Base-by-base conservation (phyloP, 2,888 invertebrate genomes). In the Troides aeacus region DNA sequence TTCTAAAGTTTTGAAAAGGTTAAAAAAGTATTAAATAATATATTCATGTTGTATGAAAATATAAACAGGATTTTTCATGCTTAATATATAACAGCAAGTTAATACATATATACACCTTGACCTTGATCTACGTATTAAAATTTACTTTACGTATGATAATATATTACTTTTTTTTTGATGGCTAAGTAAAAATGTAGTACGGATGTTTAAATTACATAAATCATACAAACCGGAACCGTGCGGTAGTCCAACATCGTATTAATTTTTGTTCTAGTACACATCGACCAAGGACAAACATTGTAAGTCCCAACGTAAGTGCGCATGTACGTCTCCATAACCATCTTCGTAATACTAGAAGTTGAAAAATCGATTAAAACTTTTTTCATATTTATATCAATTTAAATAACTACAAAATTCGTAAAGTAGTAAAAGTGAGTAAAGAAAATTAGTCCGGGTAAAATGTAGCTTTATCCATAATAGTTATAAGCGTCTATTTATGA, bases 61-160 rank as follows among this genome's bases (percentile, higher is more conserved):
- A 21, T 30, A 30, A 60, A 58, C 12, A 50, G 30, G 30, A 30
- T 30, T 30, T 30, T 30, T 30, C 30, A 30, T 5, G 5, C 3
- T 30, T 30, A n/a, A n/a, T n/a, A 30, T 30, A 5, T 30, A 3
- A 30, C 30, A 5, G 30, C 5, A 30, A 30, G 4, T 30, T 3
- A 30, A 5, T 30, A 30, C 30, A 30, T 2, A 3, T 5, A 30
- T 30, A 30, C 5, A 5, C 30, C 30, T 21, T 21, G 21, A 21
- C 21, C 3, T 58, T n/a, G 3, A 58, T 17, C n/a, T 21, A 64
- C 36, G 2, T 17, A 61, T 58, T 58, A 61, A 56, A 36, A 68
- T 72, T 71, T 66, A 79, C 79, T 59, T 30, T 30, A 30, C 30
- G 30, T 30, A 30, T 30, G 30, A 30, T 30, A 30, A 30, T 64